phyloP scores from a whole-genome alignment of 2,888 invertebrate genomes.

The Athalia cordata region DNA sequence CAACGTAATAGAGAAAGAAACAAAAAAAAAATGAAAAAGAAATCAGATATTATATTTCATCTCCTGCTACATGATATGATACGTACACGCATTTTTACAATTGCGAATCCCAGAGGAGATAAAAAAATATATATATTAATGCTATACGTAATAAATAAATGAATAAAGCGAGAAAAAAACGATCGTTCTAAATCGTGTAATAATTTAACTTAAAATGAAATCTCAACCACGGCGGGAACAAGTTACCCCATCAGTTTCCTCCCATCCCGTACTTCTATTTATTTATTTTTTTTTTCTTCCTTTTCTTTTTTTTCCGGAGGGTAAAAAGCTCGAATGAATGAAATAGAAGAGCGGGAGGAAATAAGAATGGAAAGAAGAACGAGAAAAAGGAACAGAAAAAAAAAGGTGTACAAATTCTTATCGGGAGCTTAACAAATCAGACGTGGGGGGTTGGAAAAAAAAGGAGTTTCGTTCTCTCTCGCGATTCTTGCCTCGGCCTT shows the following conservation, averaged over 20 bases:
- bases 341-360: background rate
- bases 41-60: too few relatives aligned
- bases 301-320: background rate
- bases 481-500: background rate
- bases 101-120: too few relatives aligned
- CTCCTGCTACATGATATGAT: too few relatives aligned
- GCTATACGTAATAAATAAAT: too few relatives aligned
- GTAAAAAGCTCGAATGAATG: background rate
- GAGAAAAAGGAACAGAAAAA: background rate
- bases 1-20: too few relatives aligned
- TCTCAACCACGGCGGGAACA: background rate
- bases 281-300: too few relatives aligned
- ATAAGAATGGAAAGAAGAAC: background rate
- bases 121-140: too few relatives aligned
- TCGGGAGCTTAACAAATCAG: conserved; percentile 30
- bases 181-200: background rate
- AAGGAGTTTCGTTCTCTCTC: conserved; percentile 5
- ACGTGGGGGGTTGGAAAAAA: background rate
- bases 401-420: conserved; percentile 25
- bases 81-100: too few relatives aligned
- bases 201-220: background rate
- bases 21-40: too few relatives aligned
- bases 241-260: background rate
- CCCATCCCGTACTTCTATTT: background rate
- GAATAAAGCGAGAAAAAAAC: background rate